A percentile compares a stretch with the other conserved stretches of the same genome.
Conservation (phyloP, 2,113 vertebrate species). For the Clarias batrachus region DNA sequence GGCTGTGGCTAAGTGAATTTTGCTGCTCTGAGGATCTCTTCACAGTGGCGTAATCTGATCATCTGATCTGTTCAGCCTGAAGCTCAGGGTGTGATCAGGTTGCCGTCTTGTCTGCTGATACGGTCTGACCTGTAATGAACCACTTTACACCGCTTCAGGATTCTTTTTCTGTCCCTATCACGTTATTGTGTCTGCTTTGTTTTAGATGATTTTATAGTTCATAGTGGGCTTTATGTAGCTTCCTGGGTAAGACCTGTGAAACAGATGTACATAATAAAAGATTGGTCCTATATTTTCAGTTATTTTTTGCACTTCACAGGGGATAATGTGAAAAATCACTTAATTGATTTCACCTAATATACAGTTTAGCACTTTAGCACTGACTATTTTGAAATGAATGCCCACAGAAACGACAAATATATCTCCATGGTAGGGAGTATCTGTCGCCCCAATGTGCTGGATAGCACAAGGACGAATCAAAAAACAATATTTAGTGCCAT, state of each 20-base stretch:
- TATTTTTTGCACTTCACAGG: not conserved
- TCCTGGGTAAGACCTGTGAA: not conserved
- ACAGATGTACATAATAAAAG: not conserved
- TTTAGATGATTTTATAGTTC: not conserved
- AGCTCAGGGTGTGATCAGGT: constrained; percentile 31
- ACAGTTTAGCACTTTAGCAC: not conserved
- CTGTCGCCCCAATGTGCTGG: too few species aligned
- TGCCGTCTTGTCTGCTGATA: constrained; percentile 35
- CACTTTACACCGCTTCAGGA: constrained; percentile 7
- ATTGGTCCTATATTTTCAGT: not conserved
- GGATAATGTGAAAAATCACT: not conserved
- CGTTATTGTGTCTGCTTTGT: constrained; percentile 15
- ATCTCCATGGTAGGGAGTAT: too few species aligned
- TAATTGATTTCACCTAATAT: not conserved
- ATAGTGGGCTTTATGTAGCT: not conserved
- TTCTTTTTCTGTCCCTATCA: not conserved
- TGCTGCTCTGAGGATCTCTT: constrained; percentile 52
- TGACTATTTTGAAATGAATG: not conserved
- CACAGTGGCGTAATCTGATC: constrained; percentile 63
- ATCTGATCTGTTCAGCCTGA: constrained; percentile 49
- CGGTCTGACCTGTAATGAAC: constrained; percentile 32
- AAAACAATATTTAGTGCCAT: not conserved
- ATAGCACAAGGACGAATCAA: too few species aligned
- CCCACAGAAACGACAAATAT: too few species aligned
- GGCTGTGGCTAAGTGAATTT: constrained; percentile 60